A percentile compares a stretch with the other conserved stretches of the same genome.
Evolutionary conservation across 1,140 invertebrate species (phyloP).

Genomic region (Bombus huntii): DNA sequence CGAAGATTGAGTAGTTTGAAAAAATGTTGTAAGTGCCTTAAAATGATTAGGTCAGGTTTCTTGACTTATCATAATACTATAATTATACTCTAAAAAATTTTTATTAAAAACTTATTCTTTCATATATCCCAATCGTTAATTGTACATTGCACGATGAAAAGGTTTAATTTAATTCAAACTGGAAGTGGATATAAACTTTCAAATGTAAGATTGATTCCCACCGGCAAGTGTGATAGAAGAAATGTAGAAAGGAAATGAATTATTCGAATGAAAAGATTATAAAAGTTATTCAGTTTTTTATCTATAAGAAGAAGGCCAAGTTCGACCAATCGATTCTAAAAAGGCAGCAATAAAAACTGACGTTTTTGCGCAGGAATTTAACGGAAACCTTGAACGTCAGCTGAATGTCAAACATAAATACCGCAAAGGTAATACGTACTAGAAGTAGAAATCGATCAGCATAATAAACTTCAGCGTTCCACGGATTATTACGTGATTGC

Average conservation of each 20-base stretch:
- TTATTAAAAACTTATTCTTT: neutral
- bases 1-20: neutral
- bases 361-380: neutral
- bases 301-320: neutral
- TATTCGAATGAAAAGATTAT: too few species aligned
- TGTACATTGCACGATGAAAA: neutral
- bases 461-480: slow-evolving; percentile 17
- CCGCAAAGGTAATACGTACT: neutral
- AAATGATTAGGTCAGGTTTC: neutral
- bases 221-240: neutral
- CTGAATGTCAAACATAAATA: slow-evolving; percentile 15
- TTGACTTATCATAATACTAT: neutral
- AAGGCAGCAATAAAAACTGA: neutral
- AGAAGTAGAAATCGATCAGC: slow-evolving; percentile 27
- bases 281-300: neutral
- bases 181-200: neutral
- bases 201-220: neutral
- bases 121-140: too few species aligned
- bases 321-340: too few species aligned
- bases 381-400: slow-evolving; percentile 1
- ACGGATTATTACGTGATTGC: slow-evolving; percentile 12
- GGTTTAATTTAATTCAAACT: neutral
- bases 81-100: neutral
- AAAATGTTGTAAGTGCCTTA: neutral
- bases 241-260: neutral